Evolutionary conservation across 2,888 invertebrate species (phyloP), one percentile per base, ranked within the genome.

Genomic region (Phengaris arion): DNA sequence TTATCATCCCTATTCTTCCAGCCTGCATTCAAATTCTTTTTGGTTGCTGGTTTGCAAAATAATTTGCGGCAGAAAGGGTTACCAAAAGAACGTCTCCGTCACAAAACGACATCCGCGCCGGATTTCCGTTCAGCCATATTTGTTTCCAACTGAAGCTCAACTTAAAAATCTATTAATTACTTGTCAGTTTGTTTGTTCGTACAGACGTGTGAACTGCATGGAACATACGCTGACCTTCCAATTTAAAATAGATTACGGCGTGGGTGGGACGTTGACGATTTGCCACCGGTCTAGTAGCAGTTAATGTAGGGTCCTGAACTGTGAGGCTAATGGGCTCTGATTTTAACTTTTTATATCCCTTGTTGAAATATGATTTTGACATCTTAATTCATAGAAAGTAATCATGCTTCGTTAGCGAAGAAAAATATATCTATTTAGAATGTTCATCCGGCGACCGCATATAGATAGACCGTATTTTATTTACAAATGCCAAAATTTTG

Each of bases 241-340:
- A 90, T 89, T 90, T 88, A 90, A 92, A 92, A 92, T 92, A 92
- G 92, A 90, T 86, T 86, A 77, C 68, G 76, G 6, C 35, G 74
- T 74, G 74, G 57, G 75, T 55, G 75, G 13, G 75, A 22, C 12
- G 35, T 35, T 51, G 68, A 12, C 54, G 46, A 48, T 46, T 57
- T 70, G 46, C 70, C 35, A 64, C 54, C 52, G 64, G 69, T 64
- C 12, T 45, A 64, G 64, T 45, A 7, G 35, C 45, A 52, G 52
- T 52, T 52, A 10, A 52, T 52, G 6, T 59, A 59, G 59, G 59
- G 64, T 45, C 64, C 64, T 64, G 64, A 45, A 45, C 64, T 64
- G 1, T 52, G 12, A 4, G 52, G 8, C 2, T 64, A 13, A 10
- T 59, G 5, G 59, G 64, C 10, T 64, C 64, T 64, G 35, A 35